Evolutionary conservation across 2,888 invertebrate species (phyloP).

Genomic region (Lepetodrilus schrolli): DNA sequence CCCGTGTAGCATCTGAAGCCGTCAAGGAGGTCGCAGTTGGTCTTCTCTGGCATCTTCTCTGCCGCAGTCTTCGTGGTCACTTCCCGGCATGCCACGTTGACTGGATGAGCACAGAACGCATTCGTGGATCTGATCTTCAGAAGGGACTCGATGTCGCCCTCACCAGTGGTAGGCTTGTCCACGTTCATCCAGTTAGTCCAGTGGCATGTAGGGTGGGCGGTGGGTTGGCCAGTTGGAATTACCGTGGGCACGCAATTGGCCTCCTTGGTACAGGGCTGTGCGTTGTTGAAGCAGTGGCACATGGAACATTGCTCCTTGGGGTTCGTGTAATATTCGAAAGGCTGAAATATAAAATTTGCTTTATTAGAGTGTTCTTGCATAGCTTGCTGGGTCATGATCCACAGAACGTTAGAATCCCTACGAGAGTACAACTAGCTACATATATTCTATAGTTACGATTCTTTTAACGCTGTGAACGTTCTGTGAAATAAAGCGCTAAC

Average conservation of each 20-base stretch:
- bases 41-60: conserved; percentile 44
- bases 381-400: too few relatives aligned
- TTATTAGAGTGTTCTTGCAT: too few relatives aligned
- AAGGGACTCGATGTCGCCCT: conserved; percentile 57
- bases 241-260: conserved; percentile 44
- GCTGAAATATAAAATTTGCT: conserved; percentile 79
- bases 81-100: conserved; percentile 42
- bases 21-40: conserved; percentile 77
- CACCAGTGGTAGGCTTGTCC: conserved; percentile 52
- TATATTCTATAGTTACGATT: too few relatives aligned
- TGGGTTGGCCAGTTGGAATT: conserved; percentile 34
- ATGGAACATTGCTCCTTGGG: conserved; percentile 80
- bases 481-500: too few relatives aligned
- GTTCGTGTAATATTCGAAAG: conserved; percentile 80
- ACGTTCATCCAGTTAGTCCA: conserved; percentile 71
- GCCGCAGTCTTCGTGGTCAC: conserved; percentile 29
- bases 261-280: conserved; percentile 80
- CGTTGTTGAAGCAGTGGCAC: conserved; percentile 88
- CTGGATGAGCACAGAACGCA: conserved; percentile 46
- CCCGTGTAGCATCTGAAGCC: conserved; percentile 82
- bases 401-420: too few relatives aligned
- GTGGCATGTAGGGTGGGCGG: conserved; percentile 52
- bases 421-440: too few relatives aligned
- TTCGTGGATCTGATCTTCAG: conserved; percentile 37
- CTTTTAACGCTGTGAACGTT: too few relatives aligned